Conservation (phyloP, 2,113 vertebrate genomes). For the Natator depressus region DNA sequence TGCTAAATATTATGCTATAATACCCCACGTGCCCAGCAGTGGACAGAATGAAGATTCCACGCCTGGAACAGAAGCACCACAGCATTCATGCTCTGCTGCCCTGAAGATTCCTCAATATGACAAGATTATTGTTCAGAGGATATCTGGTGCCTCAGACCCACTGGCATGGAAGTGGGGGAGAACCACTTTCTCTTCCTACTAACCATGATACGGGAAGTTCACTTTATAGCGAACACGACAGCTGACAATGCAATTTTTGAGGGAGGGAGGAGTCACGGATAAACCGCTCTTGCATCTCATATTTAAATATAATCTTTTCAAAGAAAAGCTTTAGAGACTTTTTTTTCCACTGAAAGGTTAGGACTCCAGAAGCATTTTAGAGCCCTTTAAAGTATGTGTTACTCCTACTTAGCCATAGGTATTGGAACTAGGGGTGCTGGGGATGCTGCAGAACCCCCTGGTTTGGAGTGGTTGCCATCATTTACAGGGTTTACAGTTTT, state of each 20-base stretch:
- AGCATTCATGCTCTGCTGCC: background rate
- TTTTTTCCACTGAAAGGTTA: background rate
- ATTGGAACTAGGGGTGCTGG: no score
- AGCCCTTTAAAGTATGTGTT: background rate
- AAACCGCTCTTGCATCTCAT: background rate
- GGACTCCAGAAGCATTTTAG: background rate
- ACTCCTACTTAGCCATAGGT: background rate
- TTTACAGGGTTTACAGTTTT: background rate
- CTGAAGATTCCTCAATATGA: background rate
- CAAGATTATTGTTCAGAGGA: background rate
- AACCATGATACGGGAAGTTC: background rate
- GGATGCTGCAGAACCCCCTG: no score
- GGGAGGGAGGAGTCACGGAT: background rate
- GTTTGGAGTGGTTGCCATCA: no score
- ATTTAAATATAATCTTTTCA: background rate
- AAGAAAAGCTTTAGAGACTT: background rate
- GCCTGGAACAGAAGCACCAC: background rate
- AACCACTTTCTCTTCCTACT: background rate
- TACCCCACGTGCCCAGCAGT: background rate
- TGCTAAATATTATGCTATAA: background rate
- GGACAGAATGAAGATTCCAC: background rate
- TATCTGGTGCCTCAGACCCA: background rate
- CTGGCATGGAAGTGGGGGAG: background rate
- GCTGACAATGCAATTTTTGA: background rate
- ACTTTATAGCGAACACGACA: background rate